Evolutionary conservation across 2,888 invertebrate genomes (phyloP).

Genomic region (Thymelicus sylvestris): DNA sequence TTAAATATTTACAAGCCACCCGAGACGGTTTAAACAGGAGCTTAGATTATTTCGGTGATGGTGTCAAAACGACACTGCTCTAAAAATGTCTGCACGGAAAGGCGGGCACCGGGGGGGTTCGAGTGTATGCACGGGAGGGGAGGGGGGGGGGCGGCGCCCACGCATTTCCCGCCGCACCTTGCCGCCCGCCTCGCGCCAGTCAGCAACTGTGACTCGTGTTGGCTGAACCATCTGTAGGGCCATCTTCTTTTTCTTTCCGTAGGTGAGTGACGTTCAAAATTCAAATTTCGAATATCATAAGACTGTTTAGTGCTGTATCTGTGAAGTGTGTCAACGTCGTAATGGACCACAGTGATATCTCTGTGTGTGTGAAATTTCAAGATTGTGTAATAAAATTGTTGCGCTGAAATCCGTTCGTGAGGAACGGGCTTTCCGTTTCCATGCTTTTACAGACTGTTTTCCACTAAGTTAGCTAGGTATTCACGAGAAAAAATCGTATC

Average conservation of each 20-base stretch:
- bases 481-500: not conserved
- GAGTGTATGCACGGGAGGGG: constrained; percentile 49
- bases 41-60: constrained; percentile 81
- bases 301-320: constrained; percentile 60
- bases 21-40: constrained; percentile 62
- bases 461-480: not conserved
- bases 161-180: constrained; percentile 78
- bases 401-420: constrained; percentile 26
- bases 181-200: constrained; percentile 80
- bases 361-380: constrained; percentile 46
- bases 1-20: constrained; percentile 62
- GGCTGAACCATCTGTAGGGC: constrained; percentile 87
- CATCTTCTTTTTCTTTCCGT: constrained; percentile 79
- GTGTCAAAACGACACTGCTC: constrained; percentile 83
- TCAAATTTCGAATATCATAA: constrained; percentile 47
- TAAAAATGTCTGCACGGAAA: constrained; percentile 76
- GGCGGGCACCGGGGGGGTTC: constrained; percentile 48
- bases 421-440: constrained; percentile 21
- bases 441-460: constrained; percentile 8
- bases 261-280: constrained; percentile 70
- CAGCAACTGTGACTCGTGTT: constrained; percentile 84
- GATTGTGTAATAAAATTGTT: constrained; percentile 41
- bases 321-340: constrained; percentile 72
- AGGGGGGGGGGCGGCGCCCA: constrained; percentile 63
- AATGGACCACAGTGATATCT: constrained; percentile 56